These are phyloP conservation scores for Onthophagus taurus DNA, from an alignment of 1,140 invertebrate species.

Conservation along the genomic window DNA sequence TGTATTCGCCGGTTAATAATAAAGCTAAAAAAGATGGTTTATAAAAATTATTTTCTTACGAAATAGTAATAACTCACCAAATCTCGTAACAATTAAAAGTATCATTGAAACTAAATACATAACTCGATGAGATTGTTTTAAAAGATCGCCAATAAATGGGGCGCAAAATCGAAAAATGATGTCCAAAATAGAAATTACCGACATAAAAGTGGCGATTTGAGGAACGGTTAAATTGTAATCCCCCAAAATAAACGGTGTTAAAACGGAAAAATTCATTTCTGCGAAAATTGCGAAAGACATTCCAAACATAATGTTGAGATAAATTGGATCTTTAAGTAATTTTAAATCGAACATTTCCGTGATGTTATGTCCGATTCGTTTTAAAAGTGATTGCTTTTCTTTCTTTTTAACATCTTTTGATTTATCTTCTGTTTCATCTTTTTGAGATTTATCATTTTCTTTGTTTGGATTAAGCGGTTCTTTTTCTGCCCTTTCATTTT, in stretches of 20 bases:
- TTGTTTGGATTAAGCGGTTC: not conserved
- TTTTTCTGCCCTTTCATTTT: not conserved
- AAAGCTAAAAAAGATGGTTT: slow-evolving; percentile 21
- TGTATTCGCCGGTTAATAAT: slow-evolving; percentile 15
- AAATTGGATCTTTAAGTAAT: slow-evolving; percentile 44
- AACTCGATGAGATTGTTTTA: slow-evolving; percentile 31
- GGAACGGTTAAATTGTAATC: slow-evolving; percentile 47
- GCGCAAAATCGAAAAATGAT: slow-evolving; percentile 51
- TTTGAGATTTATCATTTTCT: not conserved
- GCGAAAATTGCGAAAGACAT: slow-evolving; percentile 56
- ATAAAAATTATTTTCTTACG: slow-evolving; percentile 1
- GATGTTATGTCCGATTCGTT: not conserved
- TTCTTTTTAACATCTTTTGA: not conserved
- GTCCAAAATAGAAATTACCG: slow-evolving; percentile 48
- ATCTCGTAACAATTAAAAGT: slow-evolving; percentile 29
- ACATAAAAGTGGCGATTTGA: slow-evolving; percentile 52
- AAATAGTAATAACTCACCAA: slow-evolving; percentile 28
- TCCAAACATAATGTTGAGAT: slow-evolving; percentile 56
- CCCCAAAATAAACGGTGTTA: slow-evolving; percentile 56
- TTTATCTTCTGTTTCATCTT: not conserved
- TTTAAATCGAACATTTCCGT: slow-evolving; percentile 4
- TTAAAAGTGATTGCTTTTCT: not conserved
- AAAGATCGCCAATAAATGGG: slow-evolving; percentile 46
- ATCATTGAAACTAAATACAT: slow-evolving; percentile 34
- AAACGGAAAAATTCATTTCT: slow-evolving; percentile 58